Evolutionary conservation across 2,888 invertebrate species (phyloP).

Genomic region (Platerodrilus igneus): DNA sequence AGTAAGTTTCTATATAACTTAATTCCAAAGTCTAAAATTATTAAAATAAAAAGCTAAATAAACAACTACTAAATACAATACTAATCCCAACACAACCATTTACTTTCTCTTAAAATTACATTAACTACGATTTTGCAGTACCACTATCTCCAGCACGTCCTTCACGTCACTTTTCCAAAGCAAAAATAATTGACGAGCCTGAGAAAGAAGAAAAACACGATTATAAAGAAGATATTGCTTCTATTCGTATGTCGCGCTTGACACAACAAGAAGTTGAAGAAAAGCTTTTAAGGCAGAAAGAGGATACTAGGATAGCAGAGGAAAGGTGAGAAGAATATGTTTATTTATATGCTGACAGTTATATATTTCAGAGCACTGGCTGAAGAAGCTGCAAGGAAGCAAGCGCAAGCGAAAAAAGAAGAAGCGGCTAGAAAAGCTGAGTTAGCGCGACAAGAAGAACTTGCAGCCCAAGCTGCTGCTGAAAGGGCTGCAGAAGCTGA

Average conservation of each 20-base stretch:
- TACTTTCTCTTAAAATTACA: too few species aligned
- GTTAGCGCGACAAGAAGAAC: constrained; percentile 48
- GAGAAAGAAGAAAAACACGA: constrained; percentile 48
- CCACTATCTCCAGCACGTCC: constrained; percentile 63
- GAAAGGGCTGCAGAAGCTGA: constrained; percentile 47
- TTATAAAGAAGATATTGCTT: constrained; percentile 59
- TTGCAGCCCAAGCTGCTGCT: constrained; percentile 49
- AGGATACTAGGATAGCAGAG: constrained; percentile 60
- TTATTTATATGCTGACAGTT: constrained; percentile 1
- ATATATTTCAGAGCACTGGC: constrained; percentile 49
- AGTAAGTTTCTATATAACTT: too few species aligned
- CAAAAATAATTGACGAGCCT: constrained; percentile 56
- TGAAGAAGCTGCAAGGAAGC: constrained; percentile 55
- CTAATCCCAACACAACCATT: too few species aligned
- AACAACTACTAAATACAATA: too few species aligned
- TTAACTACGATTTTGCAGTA: constrained; percentile 34
- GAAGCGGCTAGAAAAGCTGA: constrained; percentile 51
- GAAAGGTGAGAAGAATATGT: constrained; percentile 50
- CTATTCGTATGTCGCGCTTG: constrained; percentile 30
- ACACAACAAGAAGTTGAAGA: constrained; percentile 42
- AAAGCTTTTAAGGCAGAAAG: constrained; percentile 54
- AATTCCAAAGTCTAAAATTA: too few species aligned
- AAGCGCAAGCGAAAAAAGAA: constrained; percentile 46
- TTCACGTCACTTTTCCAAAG: constrained; percentile 63
- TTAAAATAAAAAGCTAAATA: too few species aligned